Evolutionary conservation across 2,888 invertebrate genomes (phyloP).

Genomic region (Caenorhabditis sp.): DNA sequence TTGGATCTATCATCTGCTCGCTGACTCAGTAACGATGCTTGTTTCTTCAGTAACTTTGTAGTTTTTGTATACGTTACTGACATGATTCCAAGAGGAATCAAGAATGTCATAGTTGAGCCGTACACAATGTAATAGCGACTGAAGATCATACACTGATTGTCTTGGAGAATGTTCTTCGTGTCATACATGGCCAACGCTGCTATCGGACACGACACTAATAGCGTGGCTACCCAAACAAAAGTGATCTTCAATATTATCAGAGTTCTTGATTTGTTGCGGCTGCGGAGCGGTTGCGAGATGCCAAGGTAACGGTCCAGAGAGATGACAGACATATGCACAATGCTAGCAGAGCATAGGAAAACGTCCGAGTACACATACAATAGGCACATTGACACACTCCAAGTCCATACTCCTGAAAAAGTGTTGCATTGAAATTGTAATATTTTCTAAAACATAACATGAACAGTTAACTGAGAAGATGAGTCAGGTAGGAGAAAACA

Average conservation of each 20-base stretch:
- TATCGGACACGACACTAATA: conserved; percentile 93
- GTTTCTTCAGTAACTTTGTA: conserved; percentile 89
- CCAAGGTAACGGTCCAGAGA: conserved; percentile 84
- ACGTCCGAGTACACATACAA: conserved; percentile 91
- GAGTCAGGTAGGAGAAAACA: neutral
- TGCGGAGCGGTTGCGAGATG: conserved; percentile 91
- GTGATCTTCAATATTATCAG: conserved; percentile 90
- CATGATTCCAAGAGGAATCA: conserved; percentile 96
- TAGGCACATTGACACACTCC: conserved; percentile 85
- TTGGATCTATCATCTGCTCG: conserved; percentile 73
- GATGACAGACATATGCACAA: conserved; percentile 86
- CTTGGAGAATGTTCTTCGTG: conserved; percentile 84
- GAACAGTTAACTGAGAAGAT: neutral
- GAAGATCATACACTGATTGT: conserved; percentile 84
- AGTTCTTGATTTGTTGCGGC: conserved; percentile 91
- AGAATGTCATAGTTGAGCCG: conserved; percentile 95
- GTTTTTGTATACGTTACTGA: conserved; percentile 95
- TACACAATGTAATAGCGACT: conserved; percentile 81
- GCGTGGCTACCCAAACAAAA: conserved; percentile 94
- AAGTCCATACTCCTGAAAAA: conserved; percentile 79
- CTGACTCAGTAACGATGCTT: conserved; percentile 78
- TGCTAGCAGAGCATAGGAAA: conserved; percentile 86
- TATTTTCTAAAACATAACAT: conserved; percentile 15
- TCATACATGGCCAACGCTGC: conserved; percentile 85
- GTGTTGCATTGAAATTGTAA: neutral